Base-by-base conservation (phyloP, 53 echinoderm and acorn worm genomes). In the Astropecten irregularis region DNA sequence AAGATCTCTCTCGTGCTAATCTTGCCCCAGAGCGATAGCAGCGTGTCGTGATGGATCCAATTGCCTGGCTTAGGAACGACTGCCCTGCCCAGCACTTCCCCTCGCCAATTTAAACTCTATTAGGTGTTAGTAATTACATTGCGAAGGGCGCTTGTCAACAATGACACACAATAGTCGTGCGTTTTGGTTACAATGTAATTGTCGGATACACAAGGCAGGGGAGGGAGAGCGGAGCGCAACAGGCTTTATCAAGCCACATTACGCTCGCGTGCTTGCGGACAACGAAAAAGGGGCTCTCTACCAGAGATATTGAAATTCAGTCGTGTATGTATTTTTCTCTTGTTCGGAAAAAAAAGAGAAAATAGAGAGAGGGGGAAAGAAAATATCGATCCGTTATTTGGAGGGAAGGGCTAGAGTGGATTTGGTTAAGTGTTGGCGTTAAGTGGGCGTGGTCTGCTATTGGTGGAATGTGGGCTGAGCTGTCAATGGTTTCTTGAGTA, bases 381-480 rank as follows among this genome's bases (percentile, higher is more conserved):
- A 22, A 14, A 56, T 38, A 56, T 39, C 35, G 58, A 74, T 47
- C 42, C 46, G 62, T 46, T 56, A 79, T 20, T 61, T 62, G 11
- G 19, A 19, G 18, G n/a, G 4, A 34, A 20, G 39, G 11, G 11
- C 42, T 59, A 28, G n/a, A 26, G 28, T 2, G 33, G 33, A 71
- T 68, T 71, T 62, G 61, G 79, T 79, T 79, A 79, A 79, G 79
- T 47, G 60, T 62, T 44, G 42, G 48, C 15, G 79, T 62, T 60
- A 79, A 79, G 79, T 60, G 79, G 79, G 79, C 79, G 79, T 79
- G 79, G 79, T 47, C 46, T 46, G 21, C n/a, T n/a, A 79, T 30
- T 79, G 79, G 29, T 79, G 79, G 79, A 79, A 79, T 61, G 79
- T 47, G 56, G 46, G 28, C n/a, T 16, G 13, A n/a, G 34, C 46